These are phyloP conservation scores for Cabera pusaria DNA, from an alignment of 2,888 invertebrate genomes.

Conservation along the genomic window DNA sequence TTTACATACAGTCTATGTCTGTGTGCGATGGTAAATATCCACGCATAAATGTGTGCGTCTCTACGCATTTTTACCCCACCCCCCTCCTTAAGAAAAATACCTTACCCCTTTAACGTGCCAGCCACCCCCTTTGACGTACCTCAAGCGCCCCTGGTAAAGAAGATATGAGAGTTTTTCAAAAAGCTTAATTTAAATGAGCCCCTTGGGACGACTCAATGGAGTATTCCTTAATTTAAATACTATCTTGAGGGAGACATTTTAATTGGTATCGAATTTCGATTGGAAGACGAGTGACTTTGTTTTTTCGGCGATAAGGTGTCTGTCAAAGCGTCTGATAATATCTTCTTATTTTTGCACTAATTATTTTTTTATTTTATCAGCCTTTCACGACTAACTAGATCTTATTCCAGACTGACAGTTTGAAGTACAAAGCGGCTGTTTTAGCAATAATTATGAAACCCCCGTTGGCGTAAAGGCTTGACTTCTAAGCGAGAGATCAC, in stretches of 20 bases:
- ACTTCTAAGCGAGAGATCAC: too few relatives aligned
- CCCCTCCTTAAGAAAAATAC: conserved; percentile 68
- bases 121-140: conserved; percentile 70
- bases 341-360: too few relatives aligned
- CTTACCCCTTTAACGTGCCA: conserved; percentile 60
- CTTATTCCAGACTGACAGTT: too few relatives aligned
- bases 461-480: too few relatives aligned
- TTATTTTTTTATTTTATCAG: too few relatives aligned
- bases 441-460: too few relatives aligned
- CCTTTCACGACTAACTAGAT: too few relatives aligned
- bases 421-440: too few relatives aligned
- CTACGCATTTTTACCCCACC: conserved; percentile 79
- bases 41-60: conserved; percentile 77
- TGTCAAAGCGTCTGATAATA: too few relatives aligned
- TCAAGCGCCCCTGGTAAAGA: conserved; percentile 75
- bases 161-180: conserved; percentile 83
- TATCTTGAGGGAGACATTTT: conserved; percentile 69
- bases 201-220: conserved; percentile 74
- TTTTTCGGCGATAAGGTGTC: conserved; percentile 17
- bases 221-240: conserved; percentile 81
- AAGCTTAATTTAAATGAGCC: conserved; percentile 83
- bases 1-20: conserved; percentile 74
- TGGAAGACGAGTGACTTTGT: conserved; percentile 46
- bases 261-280: conserved; percentile 83
- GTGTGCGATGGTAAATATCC: conserved; percentile 78